phyloP scores from a whole-genome alignment of 2,888 invertebrate species.

The Diadegma fenestrale region DNA sequence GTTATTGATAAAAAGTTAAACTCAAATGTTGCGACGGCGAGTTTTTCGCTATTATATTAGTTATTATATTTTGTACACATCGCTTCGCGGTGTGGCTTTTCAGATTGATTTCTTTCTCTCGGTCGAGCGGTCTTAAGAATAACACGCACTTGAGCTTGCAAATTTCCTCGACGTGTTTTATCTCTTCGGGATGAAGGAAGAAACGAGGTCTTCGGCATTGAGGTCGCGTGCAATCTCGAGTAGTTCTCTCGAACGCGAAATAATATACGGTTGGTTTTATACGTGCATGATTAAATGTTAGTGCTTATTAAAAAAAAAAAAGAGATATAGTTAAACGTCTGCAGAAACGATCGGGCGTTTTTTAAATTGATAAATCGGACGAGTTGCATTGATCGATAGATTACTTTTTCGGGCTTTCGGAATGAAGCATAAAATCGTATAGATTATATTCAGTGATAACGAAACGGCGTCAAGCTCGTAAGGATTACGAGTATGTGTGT shows the following conservation, averaged over 20 bases:
- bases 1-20: too few species aligned
- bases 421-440: conserved; percentile 18
- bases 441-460: conserved; percentile 61
- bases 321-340: neutral
- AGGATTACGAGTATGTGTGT: conserved; percentile 65
- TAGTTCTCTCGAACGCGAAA: conserved; percentile 9
- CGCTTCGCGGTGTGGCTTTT: neutral
- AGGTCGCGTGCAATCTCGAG: conserved; percentile 52
- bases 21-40: too few species aligned
- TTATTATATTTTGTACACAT: neutral
- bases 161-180: conserved; percentile 54
- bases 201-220: conserved; percentile 31
- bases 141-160: conserved; percentile 23
- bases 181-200: conserved; percentile 32
- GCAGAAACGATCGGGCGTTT: neutral
- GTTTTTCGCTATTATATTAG: too few species aligned
- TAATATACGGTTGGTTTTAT: neutral
- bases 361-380: neutral
- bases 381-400: neutral
- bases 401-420: neutral
- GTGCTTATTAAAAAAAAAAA: neutral
- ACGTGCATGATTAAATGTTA: neutral
- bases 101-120: neutral
- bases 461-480: conserved; percentile 71
- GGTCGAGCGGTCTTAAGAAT: neutral